Conservation (phyloP, 1,140 invertebrate genomes). For the Papilio aristodemus region DNA sequence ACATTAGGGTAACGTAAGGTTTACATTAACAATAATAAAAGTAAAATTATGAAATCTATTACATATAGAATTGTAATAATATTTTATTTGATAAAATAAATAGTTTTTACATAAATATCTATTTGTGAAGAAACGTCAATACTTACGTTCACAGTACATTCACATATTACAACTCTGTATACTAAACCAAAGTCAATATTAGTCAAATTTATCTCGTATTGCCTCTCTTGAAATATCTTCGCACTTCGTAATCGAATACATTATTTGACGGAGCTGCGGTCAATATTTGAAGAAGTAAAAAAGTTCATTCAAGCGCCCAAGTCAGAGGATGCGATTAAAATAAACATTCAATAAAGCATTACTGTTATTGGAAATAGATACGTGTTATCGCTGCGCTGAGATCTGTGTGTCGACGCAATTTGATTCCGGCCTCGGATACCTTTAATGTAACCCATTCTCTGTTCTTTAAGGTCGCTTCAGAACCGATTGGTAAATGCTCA, state of each 20-base stretch:
- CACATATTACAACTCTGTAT: not conserved
- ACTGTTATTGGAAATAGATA: slow-evolving; percentile 43
- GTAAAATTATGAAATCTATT: not conserved
- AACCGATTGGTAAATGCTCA: not conserved
- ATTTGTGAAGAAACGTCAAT: not conserved
- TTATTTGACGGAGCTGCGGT: not conserved
- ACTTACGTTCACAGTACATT: not conserved
- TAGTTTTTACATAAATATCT: not conserved
- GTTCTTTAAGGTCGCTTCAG: not conserved
- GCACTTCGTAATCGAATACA: slow-evolving; percentile 19
- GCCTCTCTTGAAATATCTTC: slow-evolving; percentile 5
- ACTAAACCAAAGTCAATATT: slow-evolving; percentile 51
- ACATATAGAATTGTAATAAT: not conserved
- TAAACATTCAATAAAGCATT: slow-evolving; percentile 44
- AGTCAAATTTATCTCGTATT: slow-evolving; percentile 32
- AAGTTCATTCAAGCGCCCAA: slow-evolving; percentile 42
- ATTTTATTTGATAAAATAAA: not conserved
- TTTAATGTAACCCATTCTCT: slow-evolving; percentile 7
- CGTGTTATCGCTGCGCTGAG: slow-evolving; percentile 35
- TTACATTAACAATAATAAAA: not conserved
- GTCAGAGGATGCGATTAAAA: slow-evolving; percentile 49
- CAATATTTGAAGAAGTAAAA: slow-evolving; percentile 36
- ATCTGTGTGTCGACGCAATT: slow-evolving; percentile 36
- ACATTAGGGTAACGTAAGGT: not conserved
- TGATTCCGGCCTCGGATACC: slow-evolving; percentile 16